Conservation (phyloP, 2,113 vertebrate genomes). For the Meriones unguiculatus region DNA sequence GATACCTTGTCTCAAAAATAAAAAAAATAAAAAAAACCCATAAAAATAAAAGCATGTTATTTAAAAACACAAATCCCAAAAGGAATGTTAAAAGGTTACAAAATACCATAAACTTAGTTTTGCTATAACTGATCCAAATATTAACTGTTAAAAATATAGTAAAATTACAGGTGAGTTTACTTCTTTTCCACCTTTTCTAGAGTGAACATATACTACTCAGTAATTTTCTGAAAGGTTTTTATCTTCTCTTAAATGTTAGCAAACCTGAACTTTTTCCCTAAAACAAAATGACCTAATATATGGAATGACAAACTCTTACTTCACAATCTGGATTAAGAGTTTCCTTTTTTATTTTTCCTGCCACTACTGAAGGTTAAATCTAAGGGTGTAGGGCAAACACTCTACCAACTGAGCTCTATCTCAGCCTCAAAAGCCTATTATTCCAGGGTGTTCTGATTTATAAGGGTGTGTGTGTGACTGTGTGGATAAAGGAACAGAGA, state of each 20-base stretch:
- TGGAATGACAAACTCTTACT: constrained; percentile 51
- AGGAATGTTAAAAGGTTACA: constrained; percentile 33
- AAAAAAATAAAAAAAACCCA: background rate
- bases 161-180: constrained; percentile 11
- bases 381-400: background rate
- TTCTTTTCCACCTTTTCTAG: constrained; percentile 40
- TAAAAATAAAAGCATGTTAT: constrained; percentile 19
- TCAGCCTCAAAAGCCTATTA: background rate
- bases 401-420: background rate
- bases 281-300: constrained; percentile 33
- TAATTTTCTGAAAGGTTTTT: constrained; percentile 35
- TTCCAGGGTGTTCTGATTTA: background rate
- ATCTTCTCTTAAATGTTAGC: constrained; percentile 43
- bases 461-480: background rate
- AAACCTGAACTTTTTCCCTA: background rate
- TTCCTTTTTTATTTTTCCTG: background rate
- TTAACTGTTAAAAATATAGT: constrained; percentile 48
- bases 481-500: constrained; percentile 32
- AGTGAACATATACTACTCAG: background rate
- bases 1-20: background rate
- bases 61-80: constrained; percentile 52
- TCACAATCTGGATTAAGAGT: constrained; percentile 36
- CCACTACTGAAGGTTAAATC: background rate
- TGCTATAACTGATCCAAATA: constrained; percentile 56
- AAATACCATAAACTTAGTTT: constrained; percentile 34